Conservation (phyloP, 2,113 vertebrate genomes). For the Pyxicephalus adspersus region DNA sequence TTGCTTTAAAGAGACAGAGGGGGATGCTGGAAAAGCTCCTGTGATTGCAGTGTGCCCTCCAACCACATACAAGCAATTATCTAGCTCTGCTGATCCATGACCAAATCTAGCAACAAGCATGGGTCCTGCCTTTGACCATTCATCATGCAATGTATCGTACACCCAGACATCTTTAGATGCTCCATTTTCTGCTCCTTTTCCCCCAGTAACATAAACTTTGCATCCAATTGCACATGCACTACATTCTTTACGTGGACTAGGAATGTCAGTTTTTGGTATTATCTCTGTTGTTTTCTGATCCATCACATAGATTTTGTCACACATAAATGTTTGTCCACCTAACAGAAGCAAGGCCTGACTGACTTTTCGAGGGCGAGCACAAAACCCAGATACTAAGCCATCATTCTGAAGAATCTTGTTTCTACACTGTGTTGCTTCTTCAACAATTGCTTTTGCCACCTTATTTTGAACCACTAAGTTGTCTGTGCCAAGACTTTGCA, state of each 20-base stretch:
- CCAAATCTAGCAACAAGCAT: slow-evolving; percentile 83
- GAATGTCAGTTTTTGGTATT: slow-evolving; percentile 81
- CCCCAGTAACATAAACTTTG: slow-evolving; percentile 83
- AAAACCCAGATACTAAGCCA: slow-evolving; percentile 80
- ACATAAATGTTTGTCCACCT: slow-evolving; percentile 84
- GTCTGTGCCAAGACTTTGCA: slow-evolving; percentile 75
- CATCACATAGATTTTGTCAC: slow-evolving; percentile 83
- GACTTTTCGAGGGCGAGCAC: slow-evolving; percentile 79
- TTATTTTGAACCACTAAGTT: slow-evolving; percentile 80
- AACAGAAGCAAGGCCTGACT: slow-evolving; percentile 81
- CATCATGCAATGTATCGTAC: slow-evolving; percentile 81
- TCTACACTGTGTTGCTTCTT: slow-evolving; percentile 80
- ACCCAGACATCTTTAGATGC: slow-evolving; percentile 85
- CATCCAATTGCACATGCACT: slow-evolving; percentile 84
- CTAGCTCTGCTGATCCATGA: slow-evolving; percentile 80
- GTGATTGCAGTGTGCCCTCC: slow-evolving; percentile 81
- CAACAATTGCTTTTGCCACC: slow-evolving; percentile 78
- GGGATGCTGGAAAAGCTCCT: slow-evolving; percentile 81
- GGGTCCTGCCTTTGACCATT: slow-evolving; percentile 81
- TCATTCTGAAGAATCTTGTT: slow-evolving; percentile 84
- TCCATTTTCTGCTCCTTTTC: slow-evolving; percentile 80
- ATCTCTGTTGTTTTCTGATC: slow-evolving; percentile 83
- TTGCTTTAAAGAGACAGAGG: slow-evolving; percentile 83
- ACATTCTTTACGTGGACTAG: slow-evolving; percentile 83
- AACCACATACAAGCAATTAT: slow-evolving; percentile 78